Conservation (phyloP, 2,888 invertebrate species). For the Crossocerus cetratus region DNA sequence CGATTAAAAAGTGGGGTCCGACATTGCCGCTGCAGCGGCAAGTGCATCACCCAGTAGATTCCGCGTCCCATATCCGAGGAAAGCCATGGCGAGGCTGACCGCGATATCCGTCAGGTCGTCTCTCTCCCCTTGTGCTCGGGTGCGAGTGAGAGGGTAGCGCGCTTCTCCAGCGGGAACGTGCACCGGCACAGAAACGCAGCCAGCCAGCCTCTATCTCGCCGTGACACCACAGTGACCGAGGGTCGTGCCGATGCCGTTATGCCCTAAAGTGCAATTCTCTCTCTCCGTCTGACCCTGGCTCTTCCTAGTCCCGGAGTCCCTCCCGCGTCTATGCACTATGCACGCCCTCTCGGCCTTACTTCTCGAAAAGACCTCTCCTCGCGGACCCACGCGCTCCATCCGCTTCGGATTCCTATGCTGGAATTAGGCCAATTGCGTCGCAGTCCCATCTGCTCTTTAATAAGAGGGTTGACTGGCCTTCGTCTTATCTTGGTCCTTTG, state of each 20-base stretch:
- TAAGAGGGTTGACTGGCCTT: no score
- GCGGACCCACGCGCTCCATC: neutral
- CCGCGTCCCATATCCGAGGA: no score
- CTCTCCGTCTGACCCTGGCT: slow-evolving; percentile 27
- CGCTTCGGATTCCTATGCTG: slow-evolving; percentile 5
- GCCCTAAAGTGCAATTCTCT: slow-evolving; percentile 71
- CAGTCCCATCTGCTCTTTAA: no score
- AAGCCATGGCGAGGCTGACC: no score
- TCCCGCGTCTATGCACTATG: slow-evolving; percentile 3
- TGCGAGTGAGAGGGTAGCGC: slow-evolving; percentile 44
- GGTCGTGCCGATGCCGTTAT: slow-evolving; percentile 70
- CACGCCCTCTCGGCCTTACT: neutral
- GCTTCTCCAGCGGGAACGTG: slow-evolving; percentile 33
- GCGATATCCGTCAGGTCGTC: neutral
- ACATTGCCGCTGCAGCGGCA: no score
- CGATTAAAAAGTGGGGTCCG: no score
- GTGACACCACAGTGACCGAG: slow-evolving; percentile 54
- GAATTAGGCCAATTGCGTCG: no score
- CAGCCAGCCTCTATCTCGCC: slow-evolving; percentile 31
- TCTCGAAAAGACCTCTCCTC: neutral
- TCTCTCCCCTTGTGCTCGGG: slow-evolving; percentile 37
- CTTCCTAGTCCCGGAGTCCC: slow-evolving; percentile 7
- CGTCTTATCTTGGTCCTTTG: no score
- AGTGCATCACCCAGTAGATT: no score
- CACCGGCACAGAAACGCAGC: slow-evolving; percentile 39